Percentiles rank a stretch among this genome's conserved stretches.
Evolutionary conservation across 2,113 vertebrate genomes (phyloP).

Genomic region (Pterocles burchelli): DNA sequence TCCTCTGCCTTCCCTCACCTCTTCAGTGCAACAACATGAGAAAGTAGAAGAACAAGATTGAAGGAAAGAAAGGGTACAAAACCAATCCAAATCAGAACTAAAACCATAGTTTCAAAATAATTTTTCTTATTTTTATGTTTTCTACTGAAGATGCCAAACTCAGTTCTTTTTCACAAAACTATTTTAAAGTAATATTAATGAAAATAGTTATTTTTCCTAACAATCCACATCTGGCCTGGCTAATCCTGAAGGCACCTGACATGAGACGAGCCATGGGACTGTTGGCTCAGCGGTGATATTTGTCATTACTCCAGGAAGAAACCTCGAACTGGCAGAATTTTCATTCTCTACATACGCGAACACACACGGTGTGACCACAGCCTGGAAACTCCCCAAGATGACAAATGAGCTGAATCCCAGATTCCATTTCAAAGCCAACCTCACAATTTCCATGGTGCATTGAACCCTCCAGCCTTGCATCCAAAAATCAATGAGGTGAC

Average conservation of each 20-base stretch:
- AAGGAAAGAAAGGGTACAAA: background rate
- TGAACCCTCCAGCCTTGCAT: conserved; percentile 38
- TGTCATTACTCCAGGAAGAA: conserved; percentile 63
- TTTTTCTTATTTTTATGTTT: background rate
- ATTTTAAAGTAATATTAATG: conserved; percentile 20
- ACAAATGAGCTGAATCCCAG: conserved; percentile 66
- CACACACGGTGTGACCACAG: conserved; percentile 69
- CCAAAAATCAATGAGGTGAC: conserved; percentile 59
- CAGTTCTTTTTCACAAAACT: background rate
- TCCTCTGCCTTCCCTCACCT: background rate
- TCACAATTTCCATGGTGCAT: conserved; percentile 55
- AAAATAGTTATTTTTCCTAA: conserved; percentile 43
- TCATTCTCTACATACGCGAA: conserved; percentile 49
- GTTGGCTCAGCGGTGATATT: conserved; percentile 16
- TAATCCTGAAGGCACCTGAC: conserved; percentile 65
- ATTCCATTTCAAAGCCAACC: conserved; percentile 65
- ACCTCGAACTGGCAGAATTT: conserved; percentile 63
- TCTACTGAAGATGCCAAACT: background rate
- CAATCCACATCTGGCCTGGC: conserved; percentile 39
- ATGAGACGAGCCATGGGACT: conserved; percentile 27
- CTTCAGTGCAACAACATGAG: background rate
- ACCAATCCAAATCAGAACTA: background rate
- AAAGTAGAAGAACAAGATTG: background rate
- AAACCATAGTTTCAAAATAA: background rate
- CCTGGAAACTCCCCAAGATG: conserved; percentile 58